Evolutionary conservation across 1,140 invertebrate genomes (phyloP), one percentile per base, ranked within the genome.

Genomic region (Parapsyche elsis): DNA sequence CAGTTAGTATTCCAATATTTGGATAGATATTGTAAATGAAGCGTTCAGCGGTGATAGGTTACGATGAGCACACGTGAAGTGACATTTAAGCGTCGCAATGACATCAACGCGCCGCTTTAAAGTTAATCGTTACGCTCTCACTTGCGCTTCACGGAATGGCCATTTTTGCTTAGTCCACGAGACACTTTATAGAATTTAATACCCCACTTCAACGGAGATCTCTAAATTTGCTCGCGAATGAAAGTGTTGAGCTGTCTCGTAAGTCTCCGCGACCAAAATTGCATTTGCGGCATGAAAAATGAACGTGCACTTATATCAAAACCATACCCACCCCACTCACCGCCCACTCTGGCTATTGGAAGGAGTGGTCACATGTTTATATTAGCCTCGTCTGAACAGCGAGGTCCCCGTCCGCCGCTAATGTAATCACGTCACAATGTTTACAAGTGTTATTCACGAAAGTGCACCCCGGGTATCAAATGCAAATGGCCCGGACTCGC

Each of bases 381-480:
- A 38, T 38, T 38, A 38, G 30, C 30, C 30, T 1, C 30, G 30
- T 38, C 30, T 38, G 30, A 38, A 7, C 46, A 45, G 19, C 71
- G 24, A 21, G n/a, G n/a, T n/a, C n/a, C n/a, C n/a, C n/a, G n/a
- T n/a, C n/a, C n/a, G n/a, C n/a, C n/a, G n/a, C 74, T 76, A 80
- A 80, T 80, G 79, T 80, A 80, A 80, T 80, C 79, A 80, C 79
- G 67, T 80, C 79, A 80, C 75, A 81, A 81, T 81, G 80, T 81
- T 81, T 81, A 81, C 80, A 81, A 71, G 80, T 74, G 80, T 81
- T 80, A 80, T 80, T 76, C 79, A 80, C 44, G 79, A 71, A 77
- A 71, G 73, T 80, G 79, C 44, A 79, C 53, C 78, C 79, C 67
- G 53, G 64, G 70, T 67, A 78, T 81, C 80, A 81, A 81, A 81